Conservation (phyloP, 2,797 vertebrate species). For the Bovichtus variegatus region DNA sequence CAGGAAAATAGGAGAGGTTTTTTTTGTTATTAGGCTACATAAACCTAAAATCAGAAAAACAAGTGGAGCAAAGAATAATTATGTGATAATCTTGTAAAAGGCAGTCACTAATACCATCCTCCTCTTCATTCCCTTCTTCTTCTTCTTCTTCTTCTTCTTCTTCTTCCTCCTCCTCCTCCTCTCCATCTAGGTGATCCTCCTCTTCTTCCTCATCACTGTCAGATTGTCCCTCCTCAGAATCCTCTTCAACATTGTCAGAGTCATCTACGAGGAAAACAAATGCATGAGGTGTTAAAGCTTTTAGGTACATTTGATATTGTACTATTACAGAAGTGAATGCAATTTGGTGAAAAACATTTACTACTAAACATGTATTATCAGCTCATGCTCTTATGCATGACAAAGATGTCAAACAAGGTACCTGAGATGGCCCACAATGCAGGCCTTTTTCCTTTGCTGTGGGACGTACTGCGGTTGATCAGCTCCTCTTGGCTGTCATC, state of each 20-base stretch:
- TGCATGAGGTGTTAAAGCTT: neutral
- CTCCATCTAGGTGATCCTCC: constrained; percentile 76
- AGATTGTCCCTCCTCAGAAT: constrained; percentile 85
- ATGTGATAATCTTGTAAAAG: neutral
- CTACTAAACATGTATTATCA: neutral
- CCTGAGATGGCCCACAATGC: constrained; percentile 72
- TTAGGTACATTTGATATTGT: neutral
- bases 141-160: constrained; percentile 83
- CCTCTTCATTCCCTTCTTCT: constrained; percentile 84
- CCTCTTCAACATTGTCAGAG: constrained; percentile 82
- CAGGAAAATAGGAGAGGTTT: constrained; percentile 3
- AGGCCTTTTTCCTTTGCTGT: constrained; percentile 83
- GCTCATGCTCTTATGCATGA: neutral
- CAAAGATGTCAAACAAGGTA: constrained; percentile 16
- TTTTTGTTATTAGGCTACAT: neutral
- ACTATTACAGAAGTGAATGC: neutral
- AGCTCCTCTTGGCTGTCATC: constrained; percentile 94
- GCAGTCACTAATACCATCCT: constrained; percentile 70
- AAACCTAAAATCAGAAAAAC: neutral
- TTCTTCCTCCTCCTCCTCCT: constrained; percentile 78
- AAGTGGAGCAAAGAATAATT: neutral
- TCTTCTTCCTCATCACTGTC: constrained; percentile 81
- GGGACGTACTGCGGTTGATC: constrained; percentile 85
- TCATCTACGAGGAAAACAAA: constrained; percentile 76
- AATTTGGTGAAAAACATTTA: neutral